Conservation (phyloP, 1,140 invertebrate species). For the Pollicipes pollicipes region DNA sequence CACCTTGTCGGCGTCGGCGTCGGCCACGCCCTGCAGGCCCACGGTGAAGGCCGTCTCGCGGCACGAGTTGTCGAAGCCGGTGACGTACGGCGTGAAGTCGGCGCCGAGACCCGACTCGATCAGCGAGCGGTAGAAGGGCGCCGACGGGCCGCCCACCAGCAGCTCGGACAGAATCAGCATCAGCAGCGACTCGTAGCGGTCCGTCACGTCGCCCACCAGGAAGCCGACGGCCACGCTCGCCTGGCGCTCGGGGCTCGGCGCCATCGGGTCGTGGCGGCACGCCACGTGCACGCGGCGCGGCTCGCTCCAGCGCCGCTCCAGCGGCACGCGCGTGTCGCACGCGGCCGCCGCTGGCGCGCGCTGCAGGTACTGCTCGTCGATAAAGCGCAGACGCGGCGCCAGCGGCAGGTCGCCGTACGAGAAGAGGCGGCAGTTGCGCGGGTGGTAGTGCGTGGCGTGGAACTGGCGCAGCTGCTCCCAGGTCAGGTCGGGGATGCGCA, state of each 20-base stretch:
- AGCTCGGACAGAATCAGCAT: constrained; percentile 57
- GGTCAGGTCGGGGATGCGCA: constrained; percentile 64
- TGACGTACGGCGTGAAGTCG: constrained; percentile 42
- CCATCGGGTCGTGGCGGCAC: constrained; percentile 58
- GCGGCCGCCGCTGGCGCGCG: too few relatives aligned
- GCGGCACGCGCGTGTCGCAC: too few relatives aligned
- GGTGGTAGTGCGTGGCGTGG: constrained; percentile 74
- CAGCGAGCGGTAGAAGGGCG: constrained; percentile 81
- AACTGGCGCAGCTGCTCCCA: constrained; percentile 65
- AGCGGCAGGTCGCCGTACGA: constrained; percentile 86
- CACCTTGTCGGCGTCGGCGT: constrained; percentile 51
- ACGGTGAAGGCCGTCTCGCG: constrained; percentile 67
- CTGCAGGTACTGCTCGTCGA: constrained; percentile 54
- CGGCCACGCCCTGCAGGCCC: constrained; percentile 61
- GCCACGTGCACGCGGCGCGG: constrained; percentile 42
- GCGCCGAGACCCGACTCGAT: too few relatives aligned
- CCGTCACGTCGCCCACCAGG: too few relatives aligned
- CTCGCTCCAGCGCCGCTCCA: constrained; percentile 52
- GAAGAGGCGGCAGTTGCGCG: constrained; percentile 71
- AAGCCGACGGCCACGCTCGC: too few relatives aligned
- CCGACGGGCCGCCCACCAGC: constrained; percentile 65
- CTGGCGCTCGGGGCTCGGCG: constrained; percentile 22
- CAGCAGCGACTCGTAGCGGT: constrained; percentile 33
- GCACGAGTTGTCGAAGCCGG: constrained; percentile 52
- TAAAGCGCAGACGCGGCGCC: constrained; percentile 50